Conservation (phyloP, 2,888 invertebrate genomes). For the Tryphoninae sp. region DNA sequence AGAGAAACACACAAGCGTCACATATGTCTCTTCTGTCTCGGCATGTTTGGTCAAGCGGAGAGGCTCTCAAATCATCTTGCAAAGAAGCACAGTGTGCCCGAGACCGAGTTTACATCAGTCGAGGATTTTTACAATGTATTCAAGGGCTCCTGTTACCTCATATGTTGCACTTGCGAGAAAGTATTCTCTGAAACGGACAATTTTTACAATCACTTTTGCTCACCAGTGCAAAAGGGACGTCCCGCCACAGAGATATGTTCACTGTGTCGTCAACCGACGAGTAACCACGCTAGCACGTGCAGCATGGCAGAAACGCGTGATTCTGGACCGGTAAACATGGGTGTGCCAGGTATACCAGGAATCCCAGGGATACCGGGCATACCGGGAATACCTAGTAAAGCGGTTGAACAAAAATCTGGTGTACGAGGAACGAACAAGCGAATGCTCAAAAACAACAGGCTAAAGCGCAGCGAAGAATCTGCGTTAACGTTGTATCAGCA, state of each 20-base stretch:
- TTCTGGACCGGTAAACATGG: neutral
- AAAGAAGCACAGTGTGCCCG: slow-evolving; percentile 90
- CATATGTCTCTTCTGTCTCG: slow-evolving; percentile 92
- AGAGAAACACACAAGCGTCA: slow-evolving; percentile 91
- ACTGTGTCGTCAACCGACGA: slow-evolving; percentile 74
- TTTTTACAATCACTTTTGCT: slow-evolving; percentile 89
- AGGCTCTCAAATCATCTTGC: slow-evolving; percentile 90
- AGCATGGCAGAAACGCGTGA: slow-evolving; percentile 65
- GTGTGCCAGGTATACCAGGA: slow-evolving; percentile 44
- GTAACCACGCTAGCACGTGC: slow-evolving; percentile 73
- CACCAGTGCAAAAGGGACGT: slow-evolving; percentile 60
- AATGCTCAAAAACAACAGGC: slow-evolving; percentile 72
- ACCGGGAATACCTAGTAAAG: slow-evolving; percentile 57
- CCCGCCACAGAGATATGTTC: slow-evolving; percentile 73
- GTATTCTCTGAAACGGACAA: slow-evolving; percentile 89
- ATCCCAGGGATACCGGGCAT: slow-evolving; percentile 48
- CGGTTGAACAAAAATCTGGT: slow-evolving; percentile 34
- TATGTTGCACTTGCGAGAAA: slow-evolving; percentile 91
- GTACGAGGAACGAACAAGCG: slow-evolving; percentile 44
- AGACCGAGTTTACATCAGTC: slow-evolving; percentile 86
- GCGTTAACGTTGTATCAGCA: slow-evolving; percentile 65
- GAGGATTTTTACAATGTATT: slow-evolving; percentile 87
- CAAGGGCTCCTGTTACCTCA: slow-evolving; percentile 87
- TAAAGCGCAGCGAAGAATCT: slow-evolving; percentile 68
- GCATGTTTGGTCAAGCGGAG: slow-evolving; percentile 91